Evolutionary conservation across 1,140 invertebrate genomes (phyloP).

Genomic region (Spodoptera frugiperda): DNA sequence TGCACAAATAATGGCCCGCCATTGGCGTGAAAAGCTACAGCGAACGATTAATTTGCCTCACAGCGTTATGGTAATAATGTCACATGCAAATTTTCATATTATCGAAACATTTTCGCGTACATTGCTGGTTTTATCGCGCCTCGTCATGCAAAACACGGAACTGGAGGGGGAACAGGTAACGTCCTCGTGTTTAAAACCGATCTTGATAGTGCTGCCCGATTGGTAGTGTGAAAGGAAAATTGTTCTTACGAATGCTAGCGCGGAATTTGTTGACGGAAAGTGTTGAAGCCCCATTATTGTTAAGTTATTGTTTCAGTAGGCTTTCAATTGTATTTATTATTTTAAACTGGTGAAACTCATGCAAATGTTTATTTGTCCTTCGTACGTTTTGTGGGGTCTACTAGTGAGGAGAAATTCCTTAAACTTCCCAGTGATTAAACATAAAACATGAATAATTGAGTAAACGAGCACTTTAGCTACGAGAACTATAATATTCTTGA

Average conservation of each 20-base stretch:
- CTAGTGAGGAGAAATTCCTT: too few relatives aligned
- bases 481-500: slow-evolving; percentile 6
- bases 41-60: slow-evolving; percentile 33
- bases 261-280: slow-evolving; percentile 13
- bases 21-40: slow-evolving; percentile 32
- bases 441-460: neutral
- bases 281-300: neutral
- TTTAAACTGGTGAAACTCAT: neutral
- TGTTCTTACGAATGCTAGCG: slow-evolving; percentile 37
- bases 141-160: slow-evolving; percentile 42
- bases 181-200: slow-evolving; percentile 26
- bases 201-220: slow-evolving; percentile 41
- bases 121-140: slow-evolving; percentile 40
- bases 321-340: neutral
- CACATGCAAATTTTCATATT: slow-evolving; percentile 52
- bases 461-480: neutral
- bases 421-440: neutral
- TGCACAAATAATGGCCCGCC: slow-evolving; percentile 4
- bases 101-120: slow-evolving; percentile 47
- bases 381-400: too few relatives aligned
- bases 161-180: slow-evolving; percentile 21
- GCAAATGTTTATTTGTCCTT: neutral
- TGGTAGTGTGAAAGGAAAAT: slow-evolving; percentile 37
- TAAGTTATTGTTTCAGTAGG: neutral
- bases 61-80: slow-evolving; percentile 42